Conservation (phyloP, 2,797 vertebrate species). For the Steatocranus sp. region DNA sequence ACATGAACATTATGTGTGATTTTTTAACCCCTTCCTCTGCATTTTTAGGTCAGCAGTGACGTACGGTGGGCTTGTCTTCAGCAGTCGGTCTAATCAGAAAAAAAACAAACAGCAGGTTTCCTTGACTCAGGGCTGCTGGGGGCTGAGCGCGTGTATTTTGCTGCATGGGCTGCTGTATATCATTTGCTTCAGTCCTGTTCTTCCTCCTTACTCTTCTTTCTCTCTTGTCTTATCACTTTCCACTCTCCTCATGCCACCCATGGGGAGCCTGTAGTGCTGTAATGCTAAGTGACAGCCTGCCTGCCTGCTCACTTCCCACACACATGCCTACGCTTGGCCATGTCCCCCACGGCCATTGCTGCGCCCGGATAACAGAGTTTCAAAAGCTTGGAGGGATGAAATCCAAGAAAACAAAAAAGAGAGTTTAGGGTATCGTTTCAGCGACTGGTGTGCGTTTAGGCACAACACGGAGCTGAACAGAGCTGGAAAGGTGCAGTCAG, state of each 20-base stretch:
- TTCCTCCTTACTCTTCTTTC: slow-evolving; percentile 18
- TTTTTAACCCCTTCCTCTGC: slow-evolving; percentile 9
- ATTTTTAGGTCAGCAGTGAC: slow-evolving; percentile 9
- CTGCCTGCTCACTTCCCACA: slow-evolving; percentile 72
- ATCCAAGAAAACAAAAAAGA: slow-evolving; percentile 5
- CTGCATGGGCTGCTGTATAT: slow-evolving; percentile 36
- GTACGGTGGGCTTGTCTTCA: slow-evolving; percentile 43
- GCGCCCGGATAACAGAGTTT: slow-evolving; percentile 75
- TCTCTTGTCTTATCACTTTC: slow-evolving; percentile 50
- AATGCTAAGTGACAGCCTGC: slow-evolving; percentile 84
- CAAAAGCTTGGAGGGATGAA: slow-evolving; percentile 11
- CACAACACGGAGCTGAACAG: slow-evolving; percentile 13
- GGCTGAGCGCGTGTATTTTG: slow-evolving; percentile 1
- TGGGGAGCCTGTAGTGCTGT: slow-evolving; percentile 68
- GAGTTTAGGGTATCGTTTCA: slow-evolving; percentile 18
- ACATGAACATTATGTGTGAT: background rate
- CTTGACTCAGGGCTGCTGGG: background rate
- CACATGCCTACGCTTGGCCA: slow-evolving; percentile 46
- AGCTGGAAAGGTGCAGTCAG: background rate
- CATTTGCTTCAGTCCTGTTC: slow-evolving; percentile 17
- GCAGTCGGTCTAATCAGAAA: slow-evolving; percentile 33
- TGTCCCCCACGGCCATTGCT: slow-evolving; percentile 68
- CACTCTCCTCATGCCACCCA: slow-evolving; percentile 48
- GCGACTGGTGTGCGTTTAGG: slow-evolving; percentile 31
- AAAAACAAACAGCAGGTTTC: slow-evolving; percentile 59